These are phyloP conservation scores for Tympanoctomys barrerae DNA, from an alignment of 2,797 vertebrate species.

Conservation along the genomic window DNA sequence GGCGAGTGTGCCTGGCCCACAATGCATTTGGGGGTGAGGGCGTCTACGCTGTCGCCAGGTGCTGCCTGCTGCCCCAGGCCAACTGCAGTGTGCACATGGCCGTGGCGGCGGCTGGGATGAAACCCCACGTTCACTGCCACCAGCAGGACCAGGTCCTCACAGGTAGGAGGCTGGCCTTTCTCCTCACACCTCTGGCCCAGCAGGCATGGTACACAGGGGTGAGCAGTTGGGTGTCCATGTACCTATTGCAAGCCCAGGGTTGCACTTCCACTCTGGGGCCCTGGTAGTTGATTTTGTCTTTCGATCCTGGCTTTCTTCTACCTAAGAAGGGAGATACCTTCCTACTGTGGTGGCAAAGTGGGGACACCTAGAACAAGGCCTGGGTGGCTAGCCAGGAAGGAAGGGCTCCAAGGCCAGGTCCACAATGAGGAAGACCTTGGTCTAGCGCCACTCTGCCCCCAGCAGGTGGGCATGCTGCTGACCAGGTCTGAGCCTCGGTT, in stretches of 20 bases:
- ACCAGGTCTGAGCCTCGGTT: neutral
- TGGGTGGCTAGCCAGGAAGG: fast-evolving
- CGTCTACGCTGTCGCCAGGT: conserved; percentile 92
- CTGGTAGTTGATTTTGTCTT: neutral
- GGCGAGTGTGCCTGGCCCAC: conserved; percentile 90
- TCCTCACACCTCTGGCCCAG: too few relatives aligned
- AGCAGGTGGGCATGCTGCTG: neutral
- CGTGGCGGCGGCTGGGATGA: neutral
- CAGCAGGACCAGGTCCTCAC: conserved; percentile 88
- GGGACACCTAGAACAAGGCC: neutral
- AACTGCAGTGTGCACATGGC: conserved; percentile 86
- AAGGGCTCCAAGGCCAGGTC: neutral
- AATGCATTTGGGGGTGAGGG: conserved; percentile 86
- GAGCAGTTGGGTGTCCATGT: neutral
- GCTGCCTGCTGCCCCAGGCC: conserved; percentile 89
- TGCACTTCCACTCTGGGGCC: neutral
- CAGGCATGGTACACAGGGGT: fast-evolving
- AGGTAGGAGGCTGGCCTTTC: conserved; percentile 83
- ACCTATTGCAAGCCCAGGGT: neutral
- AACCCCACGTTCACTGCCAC: conserved; percentile 84
- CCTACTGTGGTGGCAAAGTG: neutral
- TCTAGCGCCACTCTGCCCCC: neutral
- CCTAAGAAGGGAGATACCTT: neutral
- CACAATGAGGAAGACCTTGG: neutral
- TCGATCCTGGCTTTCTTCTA: neutral